phyloP scores from a whole-genome alignment of 2,113 vertebrate genomes.

The Accipiter virgatus region DNA sequence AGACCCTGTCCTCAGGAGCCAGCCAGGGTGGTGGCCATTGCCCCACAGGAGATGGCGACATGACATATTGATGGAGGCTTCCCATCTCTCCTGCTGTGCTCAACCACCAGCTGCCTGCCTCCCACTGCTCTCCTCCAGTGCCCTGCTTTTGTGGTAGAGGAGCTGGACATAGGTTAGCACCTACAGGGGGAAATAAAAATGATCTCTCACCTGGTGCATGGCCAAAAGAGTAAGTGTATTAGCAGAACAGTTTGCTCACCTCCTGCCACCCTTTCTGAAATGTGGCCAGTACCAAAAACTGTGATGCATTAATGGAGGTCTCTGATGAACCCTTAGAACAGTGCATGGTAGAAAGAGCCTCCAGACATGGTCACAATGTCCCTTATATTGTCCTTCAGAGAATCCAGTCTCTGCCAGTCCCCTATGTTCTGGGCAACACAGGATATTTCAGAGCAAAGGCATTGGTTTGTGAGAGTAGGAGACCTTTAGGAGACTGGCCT shows the following conservation, averaged over 20 bases:
- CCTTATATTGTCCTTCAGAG: not conserved
- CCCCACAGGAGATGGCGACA: fast-evolving
- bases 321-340: not conserved
- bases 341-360: not conserved
- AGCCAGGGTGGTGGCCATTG: not conserved
- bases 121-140: not conserved
- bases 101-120: not conserved
- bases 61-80: not conserved
- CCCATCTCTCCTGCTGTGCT: fast-evolving
- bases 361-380: not conserved
- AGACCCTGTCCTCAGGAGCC: not conserved
- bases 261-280: not conserved
- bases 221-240: not conserved
- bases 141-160: not conserved
- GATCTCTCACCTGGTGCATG: not conserved
- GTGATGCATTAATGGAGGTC: not conserved
- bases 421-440: not conserved
- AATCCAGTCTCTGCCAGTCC: not conserved
- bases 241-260: not conserved
- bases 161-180: not conserved
- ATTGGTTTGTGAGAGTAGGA: no score
- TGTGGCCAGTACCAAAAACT: not conserved
- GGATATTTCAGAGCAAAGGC: not conserved
- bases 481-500: no score
- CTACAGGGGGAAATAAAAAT: not conserved